phyloP scores from a whole-genome alignment of 2,113 vertebrate species.

The Hippocampus mohnikei region DNA sequence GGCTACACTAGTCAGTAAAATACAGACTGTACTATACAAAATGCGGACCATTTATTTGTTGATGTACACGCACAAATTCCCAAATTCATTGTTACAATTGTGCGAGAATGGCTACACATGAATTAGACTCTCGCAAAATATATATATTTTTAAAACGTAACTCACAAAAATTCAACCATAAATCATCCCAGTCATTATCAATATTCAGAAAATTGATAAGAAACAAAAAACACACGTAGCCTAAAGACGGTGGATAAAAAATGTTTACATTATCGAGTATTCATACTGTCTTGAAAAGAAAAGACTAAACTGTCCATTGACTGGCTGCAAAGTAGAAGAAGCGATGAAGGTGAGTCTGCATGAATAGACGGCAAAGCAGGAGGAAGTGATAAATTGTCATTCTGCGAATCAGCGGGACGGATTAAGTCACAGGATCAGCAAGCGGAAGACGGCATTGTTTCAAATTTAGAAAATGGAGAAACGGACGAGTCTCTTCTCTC shows the following conservation, averaged over 20 bases:
- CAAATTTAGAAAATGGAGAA: no score
- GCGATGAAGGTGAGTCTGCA: no score
- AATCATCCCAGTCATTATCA: neutral
- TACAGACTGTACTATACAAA: neutral
- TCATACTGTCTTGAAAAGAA: no score
- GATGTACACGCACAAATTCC: neutral
- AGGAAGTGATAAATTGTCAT: no score
- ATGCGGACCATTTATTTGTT: neutral
- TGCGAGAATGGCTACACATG: neutral
- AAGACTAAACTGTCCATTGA: no score
- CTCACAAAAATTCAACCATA: neutral
- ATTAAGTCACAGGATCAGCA: no score
- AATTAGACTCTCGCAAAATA: neutral
- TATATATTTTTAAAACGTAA: neutral
- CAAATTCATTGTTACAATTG: neutral
- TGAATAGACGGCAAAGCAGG: no score
- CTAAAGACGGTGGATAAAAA: neutral
- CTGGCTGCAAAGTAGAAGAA: no score
- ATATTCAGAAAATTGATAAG: neutral
- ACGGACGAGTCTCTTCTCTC: no score
- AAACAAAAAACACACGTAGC: neutral
- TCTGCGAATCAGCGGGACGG: no score
- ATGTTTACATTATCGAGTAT: no score
- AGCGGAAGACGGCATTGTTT: no score
- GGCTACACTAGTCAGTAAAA: constrained; percentile 7